Base-by-base conservation (phyloP, 2,888 invertebrate genomes). In the Argyresthia goedartella region DNA sequence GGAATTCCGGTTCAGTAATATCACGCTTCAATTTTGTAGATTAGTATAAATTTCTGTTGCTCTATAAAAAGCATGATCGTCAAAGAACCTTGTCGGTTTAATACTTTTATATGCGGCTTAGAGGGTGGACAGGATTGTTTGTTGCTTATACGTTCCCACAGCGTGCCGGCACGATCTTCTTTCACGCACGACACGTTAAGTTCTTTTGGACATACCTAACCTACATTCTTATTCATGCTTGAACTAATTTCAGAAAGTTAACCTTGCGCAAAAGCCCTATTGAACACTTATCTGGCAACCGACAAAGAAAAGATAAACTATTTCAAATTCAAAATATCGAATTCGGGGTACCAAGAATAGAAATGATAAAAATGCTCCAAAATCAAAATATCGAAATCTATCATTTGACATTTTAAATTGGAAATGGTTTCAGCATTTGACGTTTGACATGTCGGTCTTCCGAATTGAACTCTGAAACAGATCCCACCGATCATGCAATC, bases 401-500 rank as follows among this genome's bases (percentile, higher is more conserved):
- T n/a, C 13, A 15, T 35, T 10, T 4, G 6, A 25, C 25, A 25
- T 25, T 25, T 6, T 25, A 25, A n/a, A n/a, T n/a, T n/a, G n/a
- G n/a, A n/a, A n/a, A 25, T 6, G n/a, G 10, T 10, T 25, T 11
- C 46, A 25, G 25, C 35, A 13, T 49, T 16, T 11, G 39, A 39
- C 13, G 35, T 49, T 16, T 11, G 39, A 39, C 13, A 13, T 16
- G 41, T 67, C 73, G n/a, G n/a, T n/a, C n/a, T n/a, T n/a, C n/a
- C n/a, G n/a, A n/a, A n/a, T n/a, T n/a, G n/a, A n/a, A 74, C 71
- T 25, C 71, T 77, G 77, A 70, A n/a, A 8, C 15, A n/a, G 10
- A 8, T 71, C 54, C 41, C 51, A 59, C 64, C 25, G 25, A 25
- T 25, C 6, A 25, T 25, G 25, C 25, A n/a, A n/a, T n/a, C 25